phyloP scores from a whole-genome alignment of 1,140 invertebrate species.

The Odontomachus brunneus region DNA sequence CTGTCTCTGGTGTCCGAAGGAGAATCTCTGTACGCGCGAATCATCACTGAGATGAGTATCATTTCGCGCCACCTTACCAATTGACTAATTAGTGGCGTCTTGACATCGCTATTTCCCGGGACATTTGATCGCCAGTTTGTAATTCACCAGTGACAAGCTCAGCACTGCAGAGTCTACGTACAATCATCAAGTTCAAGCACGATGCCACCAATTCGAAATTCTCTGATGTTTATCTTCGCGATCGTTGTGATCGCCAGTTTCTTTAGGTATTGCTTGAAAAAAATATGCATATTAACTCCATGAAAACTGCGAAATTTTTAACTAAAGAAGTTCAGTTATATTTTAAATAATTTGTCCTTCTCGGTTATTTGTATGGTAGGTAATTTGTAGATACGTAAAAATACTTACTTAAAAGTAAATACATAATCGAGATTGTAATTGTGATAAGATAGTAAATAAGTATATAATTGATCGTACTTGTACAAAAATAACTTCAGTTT shows the following conservation, averaged over 20 bases:
- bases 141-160: not conserved
- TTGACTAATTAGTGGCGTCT: conserved; percentile 44
- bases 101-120: not conserved
- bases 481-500: not conserved
- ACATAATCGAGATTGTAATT: too few relatives aligned
- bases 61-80: conserved; percentile 17
- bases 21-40: not conserved
- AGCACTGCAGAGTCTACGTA: not conserved
- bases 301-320: not conserved
- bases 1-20: conserved; percentile 31
- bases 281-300: not conserved
- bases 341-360: not conserved
- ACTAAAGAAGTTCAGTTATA: not conserved
- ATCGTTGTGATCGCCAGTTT: conserved; percentile 33
- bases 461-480: not conserved
- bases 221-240: conserved; percentile 9
- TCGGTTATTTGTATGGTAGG: too few relatives aligned
- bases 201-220: conserved; percentile 26
- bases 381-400: too few relatives aligned
- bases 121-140: conserved; percentile 9
- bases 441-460: not conserved
- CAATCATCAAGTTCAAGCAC: conserved; percentile 14
- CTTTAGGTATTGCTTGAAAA: conserved; percentile 54
- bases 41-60: conserved; percentile 1
- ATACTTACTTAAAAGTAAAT: too few relatives aligned